Evolutionary conservation across 1,140 invertebrate genomes (phyloP).

Genomic region (Venustaconcha ellipsiformis): DNA sequence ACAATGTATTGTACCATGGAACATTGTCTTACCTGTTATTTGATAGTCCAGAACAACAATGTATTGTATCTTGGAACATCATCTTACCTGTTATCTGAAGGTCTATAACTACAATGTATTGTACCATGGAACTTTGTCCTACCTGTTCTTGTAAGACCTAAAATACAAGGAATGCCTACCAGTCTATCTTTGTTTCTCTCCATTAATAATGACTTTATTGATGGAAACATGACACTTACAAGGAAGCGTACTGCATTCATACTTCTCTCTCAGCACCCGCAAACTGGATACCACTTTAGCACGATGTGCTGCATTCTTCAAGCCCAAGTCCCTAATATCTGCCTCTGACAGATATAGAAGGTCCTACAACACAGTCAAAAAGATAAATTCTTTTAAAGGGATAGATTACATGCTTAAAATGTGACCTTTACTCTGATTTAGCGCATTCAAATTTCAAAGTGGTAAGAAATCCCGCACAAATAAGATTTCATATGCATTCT

Average conservation of each 20-base stretch:
- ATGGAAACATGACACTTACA: background rate
- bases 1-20: too few relatives aligned
- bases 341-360: conserved; percentile 74
- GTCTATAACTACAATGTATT: too few relatives aligned
- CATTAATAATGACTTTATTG: background rate
- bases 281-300: conserved; percentile 76
- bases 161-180: background rate
- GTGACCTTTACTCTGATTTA: too few relatives aligned
- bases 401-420: too few relatives aligned
- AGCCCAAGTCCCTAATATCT: conserved; percentile 75
- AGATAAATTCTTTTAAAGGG: too few relatives aligned
- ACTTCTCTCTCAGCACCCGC: conserved; percentile 74
- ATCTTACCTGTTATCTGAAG: too few relatives aligned
- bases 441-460: too few relatives aligned
- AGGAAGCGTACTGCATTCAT: conserved; percentile 55
- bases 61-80: too few relatives aligned
- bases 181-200: background rate
- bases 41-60: too few relatives aligned
- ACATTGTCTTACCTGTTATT: too few relatives aligned
- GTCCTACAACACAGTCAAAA: conserved; percentile 64
- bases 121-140: background rate
- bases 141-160: background rate
- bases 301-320: conserved; percentile 75
- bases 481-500: too few relatives aligned
- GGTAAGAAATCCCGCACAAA: too few relatives aligned